phyloP scores from a whole-genome alignment of 1,140 invertebrate species.

The Bombus superbus region DNA sequence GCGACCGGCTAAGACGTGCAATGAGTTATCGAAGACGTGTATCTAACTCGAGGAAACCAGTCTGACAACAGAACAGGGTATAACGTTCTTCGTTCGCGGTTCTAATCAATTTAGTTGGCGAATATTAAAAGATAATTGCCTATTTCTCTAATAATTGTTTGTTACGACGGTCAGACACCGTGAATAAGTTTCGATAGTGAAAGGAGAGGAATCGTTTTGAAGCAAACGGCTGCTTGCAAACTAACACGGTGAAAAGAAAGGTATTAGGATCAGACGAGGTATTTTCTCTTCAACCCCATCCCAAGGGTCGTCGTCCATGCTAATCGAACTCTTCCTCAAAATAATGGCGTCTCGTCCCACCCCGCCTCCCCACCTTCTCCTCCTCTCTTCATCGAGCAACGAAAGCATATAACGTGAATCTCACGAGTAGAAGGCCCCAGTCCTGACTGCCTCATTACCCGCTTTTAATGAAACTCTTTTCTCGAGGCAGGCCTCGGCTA shows the following conservation, averaged over 20 bases:
- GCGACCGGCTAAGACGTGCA: slow-evolving; percentile 33
- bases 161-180: too few relatives aligned
- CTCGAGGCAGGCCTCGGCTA: slow-evolving; percentile 72
- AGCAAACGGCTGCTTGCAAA: background rate
- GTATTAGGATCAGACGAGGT: slow-evolving; percentile 39
- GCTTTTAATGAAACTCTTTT: slow-evolving; percentile 82
- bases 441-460: slow-evolving; percentile 75
- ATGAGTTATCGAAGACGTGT: background rate
- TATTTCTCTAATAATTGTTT: too few relatives aligned
- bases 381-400: background rate
- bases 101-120: too few relatives aligned
- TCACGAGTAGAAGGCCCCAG: slow-evolving; percentile 57
- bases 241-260: slow-evolving; percentile 21
- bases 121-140: too few relatives aligned
- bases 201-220: background rate
- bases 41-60: too few relatives aligned
- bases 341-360: slow-evolving; percentile 53
- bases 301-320: slow-evolving; percentile 60
- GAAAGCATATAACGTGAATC: slow-evolving; percentile 59
- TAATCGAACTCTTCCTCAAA: slow-evolving; percentile 70
- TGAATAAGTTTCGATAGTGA: background rate
- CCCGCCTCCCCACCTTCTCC: too few relatives aligned
- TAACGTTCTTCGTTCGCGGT: too few relatives aligned
- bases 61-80: too few relatives aligned
- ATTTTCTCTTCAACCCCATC: slow-evolving; percentile 39